These are phyloP conservation scores for Turritopsis dohrnii DNA, from an alignment of 30 jellyfish, hydroid and myxozoan species.

Conservation along the genomic window DNA sequence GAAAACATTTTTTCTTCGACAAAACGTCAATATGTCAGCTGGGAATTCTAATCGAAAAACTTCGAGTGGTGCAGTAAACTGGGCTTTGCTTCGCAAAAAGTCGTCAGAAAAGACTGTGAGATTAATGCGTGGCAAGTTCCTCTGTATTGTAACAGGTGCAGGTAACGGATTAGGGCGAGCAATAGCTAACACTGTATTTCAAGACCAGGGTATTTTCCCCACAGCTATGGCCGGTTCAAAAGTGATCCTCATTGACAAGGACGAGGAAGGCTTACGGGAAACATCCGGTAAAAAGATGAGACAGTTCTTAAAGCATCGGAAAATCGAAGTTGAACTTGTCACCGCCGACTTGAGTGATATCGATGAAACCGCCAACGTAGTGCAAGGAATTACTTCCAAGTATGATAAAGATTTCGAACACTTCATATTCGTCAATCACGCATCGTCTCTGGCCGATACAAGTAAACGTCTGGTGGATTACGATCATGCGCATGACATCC, in stretches of 20 bases:
- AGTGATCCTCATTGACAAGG: slow-evolving; percentile 28
- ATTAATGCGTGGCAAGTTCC: slow-evolving; percentile 21
- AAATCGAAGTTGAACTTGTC: slow-evolving; percentile 21
- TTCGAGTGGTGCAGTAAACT: slow-evolving; percentile 5
- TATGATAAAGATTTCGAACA: slow-evolving; percentile 28
- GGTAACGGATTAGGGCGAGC: slow-evolving; percentile 35
- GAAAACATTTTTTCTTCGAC: neutral
- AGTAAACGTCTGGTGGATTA: slow-evolving; percentile 9
- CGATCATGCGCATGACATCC: slow-evolving; percentile 14
- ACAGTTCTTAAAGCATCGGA: slow-evolving; percentile 24
- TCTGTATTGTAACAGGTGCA: slow-evolving; percentile 32
- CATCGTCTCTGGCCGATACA: slow-evolving; percentile 20
- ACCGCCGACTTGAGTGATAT: slow-evolving; percentile 20
- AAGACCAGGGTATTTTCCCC: slow-evolving; percentile 33
- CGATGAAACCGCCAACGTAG: neutral
- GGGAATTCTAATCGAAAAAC: neutral
- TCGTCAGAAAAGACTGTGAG: neutral
- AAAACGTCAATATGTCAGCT: neutral
- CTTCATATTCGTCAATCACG: slow-evolving; percentile 18
- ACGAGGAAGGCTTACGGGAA: slow-evolving; percentile 24
- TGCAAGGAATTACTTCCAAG: neutral
- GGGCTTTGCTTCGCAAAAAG: slow-evolving; percentile 11
- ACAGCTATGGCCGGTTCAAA: slow-evolving; percentile 31
- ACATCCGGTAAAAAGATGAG: slow-evolving; percentile 32
- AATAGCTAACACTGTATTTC: slow-evolving; percentile 15